Conservation (phyloP, 1,140 invertebrate genomes). For the Diplogasteroides magnus region DNA sequence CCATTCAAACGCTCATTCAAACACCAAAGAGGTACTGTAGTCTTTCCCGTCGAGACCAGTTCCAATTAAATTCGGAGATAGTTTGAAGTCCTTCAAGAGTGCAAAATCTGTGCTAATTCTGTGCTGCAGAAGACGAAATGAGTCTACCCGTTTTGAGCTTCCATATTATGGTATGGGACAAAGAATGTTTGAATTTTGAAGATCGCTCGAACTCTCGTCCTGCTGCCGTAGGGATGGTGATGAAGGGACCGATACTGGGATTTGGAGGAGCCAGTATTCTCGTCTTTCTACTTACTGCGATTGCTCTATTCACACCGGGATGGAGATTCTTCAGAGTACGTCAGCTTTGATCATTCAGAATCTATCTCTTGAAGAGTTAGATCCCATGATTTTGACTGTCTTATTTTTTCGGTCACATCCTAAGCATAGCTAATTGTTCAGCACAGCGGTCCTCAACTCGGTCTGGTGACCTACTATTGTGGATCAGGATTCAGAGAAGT, state of each 20-base stretch:
- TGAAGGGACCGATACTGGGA: background rate
- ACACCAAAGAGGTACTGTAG: background rate
- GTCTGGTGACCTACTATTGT: constrained; percentile 13
- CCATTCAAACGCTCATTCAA: background rate
- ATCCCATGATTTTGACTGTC: too few relatives aligned
- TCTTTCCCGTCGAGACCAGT: background rate
- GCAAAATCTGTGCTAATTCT: too few relatives aligned
- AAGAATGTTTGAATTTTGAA: too few relatives aligned
- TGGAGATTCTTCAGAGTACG: constrained; percentile 8
- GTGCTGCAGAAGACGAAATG: too few relatives aligned
- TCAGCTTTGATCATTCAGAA: background rate
- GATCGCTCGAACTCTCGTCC: background rate
- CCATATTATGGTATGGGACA: too few relatives aligned
- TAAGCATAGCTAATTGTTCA: background rate
- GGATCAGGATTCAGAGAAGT: constrained; percentile 2
- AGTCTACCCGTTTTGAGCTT: too few relatives aligned
- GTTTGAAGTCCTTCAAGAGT: background rate
- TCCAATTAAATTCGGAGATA: background rate
- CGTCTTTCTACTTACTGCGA: background rate
- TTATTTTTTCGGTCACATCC: too few relatives aligned
- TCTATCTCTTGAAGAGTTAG: too few relatives aligned
- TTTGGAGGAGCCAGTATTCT: background rate
- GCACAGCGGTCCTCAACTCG: constrained; percentile 1
- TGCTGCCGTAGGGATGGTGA: background rate
- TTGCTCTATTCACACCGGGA: constrained; percentile 14